Conservation (phyloP, 2,888 invertebrate genomes). For the Agrypnus murinus region DNA sequence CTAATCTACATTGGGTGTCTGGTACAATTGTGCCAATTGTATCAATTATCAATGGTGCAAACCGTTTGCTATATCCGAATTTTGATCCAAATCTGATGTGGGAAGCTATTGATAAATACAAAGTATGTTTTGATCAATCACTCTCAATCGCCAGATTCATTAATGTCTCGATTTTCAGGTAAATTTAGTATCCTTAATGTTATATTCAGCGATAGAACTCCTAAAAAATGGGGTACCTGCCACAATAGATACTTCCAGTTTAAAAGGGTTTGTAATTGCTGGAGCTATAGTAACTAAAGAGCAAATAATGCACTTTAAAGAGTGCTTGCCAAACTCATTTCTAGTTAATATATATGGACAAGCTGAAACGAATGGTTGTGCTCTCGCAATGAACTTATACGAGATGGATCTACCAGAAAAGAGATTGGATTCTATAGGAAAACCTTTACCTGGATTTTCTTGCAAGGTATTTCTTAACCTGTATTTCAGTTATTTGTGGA, state of each 20-base stretch:
- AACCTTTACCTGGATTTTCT: neutral
- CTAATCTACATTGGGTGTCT: too few species aligned
- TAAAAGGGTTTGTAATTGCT: neutral
- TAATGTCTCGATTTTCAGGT: slow-evolving; percentile 49
- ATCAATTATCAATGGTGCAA: slow-evolving; percentile 55
- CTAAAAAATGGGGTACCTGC: slow-evolving; percentile 63
- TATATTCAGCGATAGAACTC: slow-evolving; percentile 59
- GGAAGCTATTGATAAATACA: slow-evolving; percentile 62
- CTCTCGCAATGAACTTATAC: neutral
- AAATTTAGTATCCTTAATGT: slow-evolving; percentile 58
- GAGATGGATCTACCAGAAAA: neutral
- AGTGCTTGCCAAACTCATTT: neutral
- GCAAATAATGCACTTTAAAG: neutral
- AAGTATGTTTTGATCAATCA: too few species aligned
- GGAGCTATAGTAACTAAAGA: neutral
- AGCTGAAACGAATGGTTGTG: neutral
- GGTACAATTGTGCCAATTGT: too few species aligned
- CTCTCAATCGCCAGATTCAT: too few species aligned
- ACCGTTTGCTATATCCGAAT: slow-evolving; percentile 58
- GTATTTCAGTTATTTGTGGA: neutral
- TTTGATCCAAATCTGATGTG: slow-evolving; percentile 60
- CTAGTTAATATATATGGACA: neutral
- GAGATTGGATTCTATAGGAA: neutral
- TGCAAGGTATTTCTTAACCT: neutral
- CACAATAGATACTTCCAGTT: slow-evolving; percentile 58